Percentiles rank a stretch among this genome's conserved stretches.
phyloP scores from a whole-genome alignment of 2,113 vertebrate genomes.

The Megatriorchis doriae region DNA sequence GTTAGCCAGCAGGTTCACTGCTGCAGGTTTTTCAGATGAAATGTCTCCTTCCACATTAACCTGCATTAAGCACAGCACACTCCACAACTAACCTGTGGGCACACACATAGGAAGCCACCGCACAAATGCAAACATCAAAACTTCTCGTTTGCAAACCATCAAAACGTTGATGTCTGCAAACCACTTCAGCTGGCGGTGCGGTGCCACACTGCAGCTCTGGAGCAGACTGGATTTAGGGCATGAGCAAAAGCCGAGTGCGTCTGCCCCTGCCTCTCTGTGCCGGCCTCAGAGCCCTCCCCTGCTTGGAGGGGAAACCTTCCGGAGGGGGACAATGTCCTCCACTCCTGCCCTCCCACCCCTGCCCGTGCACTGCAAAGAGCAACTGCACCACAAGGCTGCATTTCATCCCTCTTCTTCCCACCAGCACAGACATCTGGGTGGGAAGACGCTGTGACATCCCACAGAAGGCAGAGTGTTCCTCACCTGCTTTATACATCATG shows the following conservation, averaged over 20 bases:
- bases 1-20: neutral
- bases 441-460: neutral
- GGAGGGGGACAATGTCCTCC: neutral
- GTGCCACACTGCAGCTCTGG: neutral
- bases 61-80: neutral
- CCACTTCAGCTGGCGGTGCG: neutral
- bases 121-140: neutral
- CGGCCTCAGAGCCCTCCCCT: neutral
- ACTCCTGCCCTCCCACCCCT: too few relatives aligned
- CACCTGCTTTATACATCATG: neutral
- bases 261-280: neutral
- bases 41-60: neutral
- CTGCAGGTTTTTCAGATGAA: neutral
- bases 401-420: neutral
- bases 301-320: neutral
- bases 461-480: neutral
- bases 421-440: neutral
- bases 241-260: rapidly evolving
- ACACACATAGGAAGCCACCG: neutral
- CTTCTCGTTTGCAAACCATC: neutral
- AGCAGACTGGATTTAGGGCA: neutral
- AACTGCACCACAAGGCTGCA: neutral
- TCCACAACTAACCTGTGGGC: too few relatives aligned
- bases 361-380: neutral
- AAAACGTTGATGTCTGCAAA: neutral